Conservation (phyloP, 2,888 invertebrate genomes). For the Merodon equestris region DNA sequence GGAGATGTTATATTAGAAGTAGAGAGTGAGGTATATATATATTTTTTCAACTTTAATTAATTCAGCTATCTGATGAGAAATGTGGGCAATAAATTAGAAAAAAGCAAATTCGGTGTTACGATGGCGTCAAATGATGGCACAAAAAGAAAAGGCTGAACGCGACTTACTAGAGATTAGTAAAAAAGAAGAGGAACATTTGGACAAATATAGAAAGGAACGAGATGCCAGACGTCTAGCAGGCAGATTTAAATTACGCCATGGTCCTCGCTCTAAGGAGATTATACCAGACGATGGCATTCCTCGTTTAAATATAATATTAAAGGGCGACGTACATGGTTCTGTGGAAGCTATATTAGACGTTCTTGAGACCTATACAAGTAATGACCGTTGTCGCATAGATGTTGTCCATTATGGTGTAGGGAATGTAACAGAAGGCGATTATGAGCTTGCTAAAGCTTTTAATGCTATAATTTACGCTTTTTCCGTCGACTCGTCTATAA, state of each 20-base stretch:
- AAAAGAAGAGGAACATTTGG: constrained; percentile 84
- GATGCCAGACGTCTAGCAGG: constrained; percentile 83
- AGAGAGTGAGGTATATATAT: constrained; percentile 84
- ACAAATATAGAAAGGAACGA: constrained; percentile 83
- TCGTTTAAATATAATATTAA: constrained; percentile 82
- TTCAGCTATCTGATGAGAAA: not conserved
- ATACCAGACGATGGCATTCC: constrained; percentile 80
- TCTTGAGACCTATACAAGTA: constrained; percentile 90
- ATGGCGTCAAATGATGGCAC: constrained; percentile 82
- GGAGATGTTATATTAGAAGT: constrained; percentile 94
- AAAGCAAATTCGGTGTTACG: constrained; percentile 84
- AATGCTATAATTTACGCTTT: constrained; percentile 92
- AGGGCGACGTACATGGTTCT: constrained; percentile 97
- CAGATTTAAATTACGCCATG: constrained; percentile 80
- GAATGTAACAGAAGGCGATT: constrained; percentile 88
- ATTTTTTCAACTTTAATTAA: not conserved
- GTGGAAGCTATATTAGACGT: constrained; percentile 96
- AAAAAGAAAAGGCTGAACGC: constrained; percentile 82
- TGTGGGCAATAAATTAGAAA: constrained; percentile 79
- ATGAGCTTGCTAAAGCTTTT: constrained; percentile 89
- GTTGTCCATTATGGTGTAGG: constrained; percentile 96
- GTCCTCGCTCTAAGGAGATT: constrained; percentile 82
- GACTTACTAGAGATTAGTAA: constrained; percentile 83
- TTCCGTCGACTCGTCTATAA: constrained; percentile 84
- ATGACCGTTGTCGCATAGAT: constrained; percentile 86